Evolutionary conservation across 2,113 vertebrate genomes (phyloP), one percentile per base, ranked within the genome.

Genomic region (Cinclus cinclus): DNA sequence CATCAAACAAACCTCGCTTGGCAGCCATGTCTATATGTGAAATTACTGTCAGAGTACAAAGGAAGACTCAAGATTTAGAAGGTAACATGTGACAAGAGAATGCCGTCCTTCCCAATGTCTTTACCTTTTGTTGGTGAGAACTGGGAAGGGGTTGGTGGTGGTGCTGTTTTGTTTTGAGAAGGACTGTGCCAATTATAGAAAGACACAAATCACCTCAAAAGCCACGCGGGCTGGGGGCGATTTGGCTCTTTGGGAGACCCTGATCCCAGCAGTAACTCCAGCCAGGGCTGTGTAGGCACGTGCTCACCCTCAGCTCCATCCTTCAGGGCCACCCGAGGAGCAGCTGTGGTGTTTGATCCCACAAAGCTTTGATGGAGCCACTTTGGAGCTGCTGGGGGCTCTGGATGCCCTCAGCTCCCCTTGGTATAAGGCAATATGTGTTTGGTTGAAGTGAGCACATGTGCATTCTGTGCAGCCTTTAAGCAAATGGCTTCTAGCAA

Each of bases 11-110:
- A 49, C 93, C 41, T 73, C 22, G 75, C 97, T 97, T 97, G 97
- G 98, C 98, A 96, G 97, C 94, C 93, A 74, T 96, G 58, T 90
- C 94, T 94, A 87, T 63, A 91, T 95, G 96, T 89, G 95, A 92
- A 96, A 95, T 94, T 93, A 95, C 96, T 97, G 97, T 97, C 97
- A 97, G 95, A 97, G 98, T 98, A 98, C 98, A 98, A 97, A 98
- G 98, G 97, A 96, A 97, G 95, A 94, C 96, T 96, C 75, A 95
- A 84, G 90, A 95, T 97, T 97, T 75, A 93, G 94, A 97, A 97
- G 97, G 97, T 93, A 50, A 92, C 33, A 7, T 41, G 68, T 59
- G 58, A 92, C 90, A 69, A 90, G 87, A 78, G 91, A 93, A 87
- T 21, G 24, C 95, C 83, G 76, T 92, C 91, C 93, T 46, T 56